Evolutionary conservation across 2,888 invertebrate species (phyloP).

Genomic region (Megalurothrips usitatus): DNA sequence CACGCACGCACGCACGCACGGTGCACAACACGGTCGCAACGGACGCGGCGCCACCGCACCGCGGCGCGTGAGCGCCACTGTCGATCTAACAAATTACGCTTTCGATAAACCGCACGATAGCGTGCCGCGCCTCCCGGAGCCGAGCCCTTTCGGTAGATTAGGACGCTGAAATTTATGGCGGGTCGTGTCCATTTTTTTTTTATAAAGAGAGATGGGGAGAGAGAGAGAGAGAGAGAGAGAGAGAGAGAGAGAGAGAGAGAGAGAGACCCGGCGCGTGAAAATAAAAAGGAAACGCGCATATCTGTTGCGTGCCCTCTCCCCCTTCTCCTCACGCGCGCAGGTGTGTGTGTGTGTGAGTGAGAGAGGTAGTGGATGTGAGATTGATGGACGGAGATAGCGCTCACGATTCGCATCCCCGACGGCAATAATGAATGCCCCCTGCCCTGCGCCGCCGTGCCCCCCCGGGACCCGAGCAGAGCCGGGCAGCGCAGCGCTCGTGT

Average conservation of each 20-base stretch:
- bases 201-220: too few relatives aligned
- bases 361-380: slow-evolving; percentile 13
- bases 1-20: too few relatives aligned
- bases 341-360: background rate
- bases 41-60: too few relatives aligned
- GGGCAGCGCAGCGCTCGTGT: background rate
- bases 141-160: background rate
- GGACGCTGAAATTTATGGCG: slow-evolving; percentile 2
- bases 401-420: background rate
- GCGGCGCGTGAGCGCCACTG: background rate
- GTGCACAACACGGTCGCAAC: too few relatives aligned
- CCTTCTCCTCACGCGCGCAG: background rate
- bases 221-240: too few relatives aligned
- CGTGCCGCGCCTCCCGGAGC: background rate
- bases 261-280: slow-evolving; percentile 28
- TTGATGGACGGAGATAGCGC: slow-evolving; percentile 8
- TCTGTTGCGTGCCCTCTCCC: slow-evolving; percentile 24
- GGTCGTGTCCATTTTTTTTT: slow-evolving; percentile 9
- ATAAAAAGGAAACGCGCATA: slow-evolving; percentile 28
- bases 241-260: too few relatives aligned
- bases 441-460: too few relatives aligned
- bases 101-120: background rate
- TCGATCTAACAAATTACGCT: slow-evolving; percentile 11
- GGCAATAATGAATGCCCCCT: slow-evolving; percentile 1
- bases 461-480: too few relatives aligned